phyloP scores from a whole-genome alignment of 2,797 vertebrate genomes.

The Sebastes hopkinsi region DNA sequence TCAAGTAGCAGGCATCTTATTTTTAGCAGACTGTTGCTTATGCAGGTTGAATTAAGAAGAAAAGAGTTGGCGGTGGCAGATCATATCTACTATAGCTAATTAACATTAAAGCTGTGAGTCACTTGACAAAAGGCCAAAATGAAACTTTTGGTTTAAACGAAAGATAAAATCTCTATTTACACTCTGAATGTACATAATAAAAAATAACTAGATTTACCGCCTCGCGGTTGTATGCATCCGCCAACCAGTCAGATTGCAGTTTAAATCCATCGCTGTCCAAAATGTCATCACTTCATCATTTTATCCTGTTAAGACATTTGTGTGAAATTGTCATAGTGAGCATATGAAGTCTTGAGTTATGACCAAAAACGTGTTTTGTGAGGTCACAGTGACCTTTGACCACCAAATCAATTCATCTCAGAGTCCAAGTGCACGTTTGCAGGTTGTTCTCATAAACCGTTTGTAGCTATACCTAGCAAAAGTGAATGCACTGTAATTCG shows the following conservation, averaged over 20 bases:
- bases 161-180: neutral
- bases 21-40: neutral
- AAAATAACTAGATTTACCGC: neutral
- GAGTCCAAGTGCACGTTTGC: no score
- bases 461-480: no score
- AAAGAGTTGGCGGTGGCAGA: fast-evolving
- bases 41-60: neutral
- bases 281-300: neutral
- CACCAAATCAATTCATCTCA: no score
- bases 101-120: neutral
- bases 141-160: neutral
- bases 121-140: neutral
- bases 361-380: neutral
- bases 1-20: neutral
- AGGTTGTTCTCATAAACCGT: no score
- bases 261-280: neutral
- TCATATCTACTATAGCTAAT: neutral
- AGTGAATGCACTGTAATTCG: no score
- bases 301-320: no score
- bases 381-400: neutral
- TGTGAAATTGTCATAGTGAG: neutral
- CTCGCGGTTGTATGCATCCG: neutral
- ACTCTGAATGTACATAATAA: fast-evolving
- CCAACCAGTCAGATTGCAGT: neutral
- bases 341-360: neutral